Base-by-base conservation (phyloP, 2,888 invertebrate genomes). In the Hybos culiciformis region DNA sequence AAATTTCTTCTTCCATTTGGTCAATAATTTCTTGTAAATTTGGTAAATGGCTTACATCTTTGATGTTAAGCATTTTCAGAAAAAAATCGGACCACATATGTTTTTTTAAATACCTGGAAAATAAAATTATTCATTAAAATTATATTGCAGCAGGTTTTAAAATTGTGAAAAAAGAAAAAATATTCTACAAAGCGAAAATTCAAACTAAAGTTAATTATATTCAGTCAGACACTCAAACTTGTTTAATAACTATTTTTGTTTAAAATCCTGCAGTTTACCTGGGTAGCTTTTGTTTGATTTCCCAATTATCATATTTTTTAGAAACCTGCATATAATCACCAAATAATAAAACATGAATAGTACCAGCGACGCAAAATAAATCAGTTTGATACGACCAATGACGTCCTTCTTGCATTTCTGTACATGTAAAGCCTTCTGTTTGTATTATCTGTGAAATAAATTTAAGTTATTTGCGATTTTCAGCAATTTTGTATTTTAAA, bases 311-410 rank as follows among this genome's bases (percentile, higher is more conserved):
- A 53, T 72, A 68, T 42, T 73, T 72, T 58, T 78, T 78, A 39
- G 74, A 72, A 23, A 83, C 76, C 57, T 85, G 82, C 83, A 94
- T 92, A 62, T 94, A 94, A 59, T 83, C 83, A 42, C 87, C 85
- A 68, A 90, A 84, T 19, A 92, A 68, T 59, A 94, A 73, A 39
- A 88, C 85, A 61, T 93, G 87, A 48, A 90, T 79, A 3, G 88
- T 86, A 23, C 87, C 90, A 41, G 88, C 88, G 50, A 92, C 72
- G 56, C 93, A 93, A 66, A 84, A 94, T 55, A 87, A 70, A 70
- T 96, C 94, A 12, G 90, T 91, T 69, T 94, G 92, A 62, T 87
- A 93, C 14, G 85, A 93, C 96, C 96, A 96, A 1, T 88, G 85
- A 52, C 80, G 76, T 15, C 83, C 80, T 58, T 90, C 88, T 56